Percentiles rank a stretch among this genome's conserved stretches.
Evolutionary conservation across 2,113 vertebrate genomes (phyloP).

Genomic region (Lichenostomus cassidix): DNA sequence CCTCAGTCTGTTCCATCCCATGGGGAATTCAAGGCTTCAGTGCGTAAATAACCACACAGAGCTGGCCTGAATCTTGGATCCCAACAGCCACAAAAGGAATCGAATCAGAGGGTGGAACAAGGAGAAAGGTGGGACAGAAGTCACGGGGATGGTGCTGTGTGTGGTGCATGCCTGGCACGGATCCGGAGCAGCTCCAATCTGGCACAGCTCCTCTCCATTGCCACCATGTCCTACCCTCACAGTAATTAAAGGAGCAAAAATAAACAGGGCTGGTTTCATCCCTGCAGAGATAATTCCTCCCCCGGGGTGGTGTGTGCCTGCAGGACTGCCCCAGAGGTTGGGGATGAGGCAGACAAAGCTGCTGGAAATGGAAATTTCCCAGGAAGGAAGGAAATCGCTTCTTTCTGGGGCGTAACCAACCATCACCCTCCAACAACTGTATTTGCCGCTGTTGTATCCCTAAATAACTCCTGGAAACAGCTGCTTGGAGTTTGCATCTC

Average conservation of each 20-base stretch:
- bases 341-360: background rate
- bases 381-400: background rate
- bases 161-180: rapidly evolving
- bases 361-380: conserved; percentile 28
- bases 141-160: rapidly evolving
- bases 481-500: background rate
- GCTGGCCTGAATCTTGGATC: rapidly evolving
- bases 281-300: background rate
- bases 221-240: rapidly evolving
- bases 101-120: background rate
- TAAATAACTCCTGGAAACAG: conserved; percentile 18
- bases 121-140: background rate
- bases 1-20: background rate
- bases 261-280: background rate
- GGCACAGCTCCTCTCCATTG: rapidly evolving
- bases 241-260: background rate
- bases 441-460: background rate
- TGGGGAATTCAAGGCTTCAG: background rate
- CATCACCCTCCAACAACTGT: background rate
- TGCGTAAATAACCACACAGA: background rate
- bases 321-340: background rate
- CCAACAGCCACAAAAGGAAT: background rate
- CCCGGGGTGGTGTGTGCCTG: background rate
- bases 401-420: background rate
- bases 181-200: background rate